Evolutionary conservation across 2,113 vertebrate genomes (phyloP).

Genomic region (Pteropus alecto): DNA sequence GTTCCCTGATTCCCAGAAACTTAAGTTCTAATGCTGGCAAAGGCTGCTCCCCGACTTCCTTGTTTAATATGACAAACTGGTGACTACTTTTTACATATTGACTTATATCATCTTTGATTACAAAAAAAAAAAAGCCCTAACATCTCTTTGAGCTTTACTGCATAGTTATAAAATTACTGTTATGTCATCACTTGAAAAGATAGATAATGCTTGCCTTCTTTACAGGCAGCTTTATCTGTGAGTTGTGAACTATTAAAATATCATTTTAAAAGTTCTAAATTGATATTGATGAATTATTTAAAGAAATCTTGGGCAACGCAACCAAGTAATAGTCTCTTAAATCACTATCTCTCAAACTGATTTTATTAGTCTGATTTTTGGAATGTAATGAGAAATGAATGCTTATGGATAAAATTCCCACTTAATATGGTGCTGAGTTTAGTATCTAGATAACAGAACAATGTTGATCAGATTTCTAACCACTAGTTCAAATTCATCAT

Average conservation of each 20-base stretch:
- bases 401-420: neutral
- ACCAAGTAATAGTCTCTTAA: neutral
- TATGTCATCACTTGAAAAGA: neutral
- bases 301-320: neutral
- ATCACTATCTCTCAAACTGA: neutral
- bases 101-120: neutral
- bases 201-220: neutral
- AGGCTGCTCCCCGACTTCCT: neutral
- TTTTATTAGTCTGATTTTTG: neutral
- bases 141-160: neutral
- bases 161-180: neutral
- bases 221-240: neutral
- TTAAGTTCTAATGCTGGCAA: neutral
- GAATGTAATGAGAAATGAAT: neutral
- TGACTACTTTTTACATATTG: neutral
- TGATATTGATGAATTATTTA: neutral
- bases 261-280: neutral
- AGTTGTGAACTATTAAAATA: slow-evolving; percentile 8
- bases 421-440: neutral
- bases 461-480: neutral
- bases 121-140: neutral
- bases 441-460: neutral
- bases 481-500: neutral
- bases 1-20: neutral
- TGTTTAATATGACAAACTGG: neutral